Base-by-base conservation (phyloP, 1,140 invertebrate species). In the Brachionus rubens region DNA sequence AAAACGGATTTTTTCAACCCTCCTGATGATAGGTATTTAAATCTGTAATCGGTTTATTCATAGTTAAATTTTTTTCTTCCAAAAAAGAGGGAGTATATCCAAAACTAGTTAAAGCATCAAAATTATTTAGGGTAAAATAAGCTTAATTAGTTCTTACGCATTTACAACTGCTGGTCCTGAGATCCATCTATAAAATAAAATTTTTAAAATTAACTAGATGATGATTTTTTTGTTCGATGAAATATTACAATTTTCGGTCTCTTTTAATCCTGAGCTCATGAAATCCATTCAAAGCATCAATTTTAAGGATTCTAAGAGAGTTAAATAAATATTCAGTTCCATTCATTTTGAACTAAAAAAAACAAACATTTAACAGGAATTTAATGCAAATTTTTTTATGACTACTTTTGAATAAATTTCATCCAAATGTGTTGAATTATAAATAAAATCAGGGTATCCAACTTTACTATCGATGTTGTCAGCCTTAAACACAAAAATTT, bases 401-500 rank as follows among this genome's bases (percentile, higher is more conserved):
- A 28, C 24, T 19, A 80, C 78, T 54, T 82, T 76, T 48, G 78
- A 41, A 62, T 82, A 81, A 30, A 81, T 72, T 12, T 77, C 78
- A 59, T 81, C 78, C 26, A 81, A 70, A 56, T 76, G 19, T 12
- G 78, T 78, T 40, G 80, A 68, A 46, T 81, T 81, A n/a, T 78
- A 75, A 46, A 80, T 77, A 72, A 80, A 80, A 77, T 82, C 81
- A 14, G 80, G 81, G 68, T 77, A 81, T 4, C 80, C 80, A 40
- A 81, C 79, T 52, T 78, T 76, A n/a, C 28, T 62, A 24, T 72
- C 52, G 68, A 81, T 81, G 43, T 70, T 68, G 41, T 77, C 48
- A 7, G 79, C 79, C 77, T 79, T 28, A 2, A 76, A 50, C 30
- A 33, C n/a, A 47, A 24, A 19, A 70, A 47, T 28, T 9, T 2